phyloP scores from a whole-genome alignment of 2,888 invertebrate species.

The Cordilura impudica region DNA sequence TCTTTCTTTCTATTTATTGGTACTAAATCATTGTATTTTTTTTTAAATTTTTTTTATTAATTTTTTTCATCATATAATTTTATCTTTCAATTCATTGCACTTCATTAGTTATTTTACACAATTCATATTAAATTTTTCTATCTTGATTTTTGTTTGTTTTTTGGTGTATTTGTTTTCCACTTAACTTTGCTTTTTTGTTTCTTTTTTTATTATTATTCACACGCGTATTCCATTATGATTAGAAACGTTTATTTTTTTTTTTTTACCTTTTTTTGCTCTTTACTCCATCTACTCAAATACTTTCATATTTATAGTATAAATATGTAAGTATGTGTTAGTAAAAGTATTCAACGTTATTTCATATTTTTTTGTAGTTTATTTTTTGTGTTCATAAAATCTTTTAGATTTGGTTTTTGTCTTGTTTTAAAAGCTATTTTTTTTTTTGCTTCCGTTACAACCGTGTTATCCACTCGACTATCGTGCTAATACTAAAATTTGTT shows the following conservation, averaged over 20 bases:
- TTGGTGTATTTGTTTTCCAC: neutral
- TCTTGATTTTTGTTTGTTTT: conserved; percentile 10
- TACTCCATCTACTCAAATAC: neutral
- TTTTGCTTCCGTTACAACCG: conserved; percentile 43
- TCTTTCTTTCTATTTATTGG: neutral
- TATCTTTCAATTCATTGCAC: conserved; percentile 56
- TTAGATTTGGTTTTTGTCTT: neutral
- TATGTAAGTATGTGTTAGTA: conserved; percentile 6
- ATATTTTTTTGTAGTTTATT: conserved; percentile 9
- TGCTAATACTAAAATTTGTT: conserved; percentile 53
- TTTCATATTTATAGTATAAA: neutral
- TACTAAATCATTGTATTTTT: conserved; percentile 12
- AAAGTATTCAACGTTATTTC: conserved; percentile 30
- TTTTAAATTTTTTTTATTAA: neutral
- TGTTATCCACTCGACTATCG: conserved; percentile 53
- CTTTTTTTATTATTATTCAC: conserved; percentile 22
- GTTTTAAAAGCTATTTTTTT: conserved; percentile 6
- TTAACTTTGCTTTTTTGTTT: neutral
- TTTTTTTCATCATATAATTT: conserved; percentile 33
- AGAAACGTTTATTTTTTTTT: neutral
- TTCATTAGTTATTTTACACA: conserved; percentile 48
- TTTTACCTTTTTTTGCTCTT: neutral
- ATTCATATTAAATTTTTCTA: conserved; percentile 31
- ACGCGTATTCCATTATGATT: conserved; percentile 30
- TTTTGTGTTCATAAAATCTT: conserved; percentile 2